Conservation (phyloP, 2,888 invertebrate genomes). For the Cryptocheilus praepositus region DNA sequence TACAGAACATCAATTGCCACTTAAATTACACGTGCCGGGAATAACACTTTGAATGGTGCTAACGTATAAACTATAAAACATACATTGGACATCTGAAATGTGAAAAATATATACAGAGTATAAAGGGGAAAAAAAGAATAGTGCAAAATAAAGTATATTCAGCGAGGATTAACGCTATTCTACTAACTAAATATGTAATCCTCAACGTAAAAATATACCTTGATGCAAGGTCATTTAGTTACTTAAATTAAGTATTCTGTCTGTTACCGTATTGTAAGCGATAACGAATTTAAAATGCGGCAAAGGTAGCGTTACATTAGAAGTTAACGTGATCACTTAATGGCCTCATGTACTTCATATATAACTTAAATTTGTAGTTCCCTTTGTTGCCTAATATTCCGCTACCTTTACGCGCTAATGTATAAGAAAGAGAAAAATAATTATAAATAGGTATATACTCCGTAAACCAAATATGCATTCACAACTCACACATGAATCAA, state of each 20-base stretch:
- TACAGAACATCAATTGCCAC: slow-evolving; percentile 62
- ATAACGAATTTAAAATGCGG: slow-evolving; percentile 27
- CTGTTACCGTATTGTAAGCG: slow-evolving; percentile 26
- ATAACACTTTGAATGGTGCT: slow-evolving; percentile 58
- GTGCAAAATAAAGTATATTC: slow-evolving; percentile 47
- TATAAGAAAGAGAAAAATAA: not conserved
- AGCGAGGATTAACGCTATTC: slow-evolving; percentile 18
- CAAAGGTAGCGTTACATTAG: slow-evolving; percentile 27
- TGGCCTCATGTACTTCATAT: no score
- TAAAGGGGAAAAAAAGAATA: slow-evolving; percentile 42
- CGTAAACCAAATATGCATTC: slow-evolving; percentile 5
- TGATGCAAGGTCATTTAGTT: slow-evolving; percentile 15
- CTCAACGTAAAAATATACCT: slow-evolving; percentile 20
- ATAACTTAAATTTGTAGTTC: not conserved
- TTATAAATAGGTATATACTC: slow-evolving; percentile 1
- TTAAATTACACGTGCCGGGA: slow-evolving; percentile 65
- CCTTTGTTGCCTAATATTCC: slow-evolving; percentile 18
- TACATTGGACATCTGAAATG: slow-evolving; percentile 65
- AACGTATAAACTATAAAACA: slow-evolving; percentile 65
- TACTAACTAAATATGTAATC: slow-evolving; percentile 17
- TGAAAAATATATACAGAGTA: slow-evolving; percentile 60
- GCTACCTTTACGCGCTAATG: slow-evolving; percentile 3
- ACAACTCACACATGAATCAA: not conserved
- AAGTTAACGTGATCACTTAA: not conserved
- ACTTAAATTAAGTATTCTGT: slow-evolving; percentile 33